phyloP scores from a whole-genome alignment of 2,888 invertebrate genomes.

The Elegia similella region DNA sequence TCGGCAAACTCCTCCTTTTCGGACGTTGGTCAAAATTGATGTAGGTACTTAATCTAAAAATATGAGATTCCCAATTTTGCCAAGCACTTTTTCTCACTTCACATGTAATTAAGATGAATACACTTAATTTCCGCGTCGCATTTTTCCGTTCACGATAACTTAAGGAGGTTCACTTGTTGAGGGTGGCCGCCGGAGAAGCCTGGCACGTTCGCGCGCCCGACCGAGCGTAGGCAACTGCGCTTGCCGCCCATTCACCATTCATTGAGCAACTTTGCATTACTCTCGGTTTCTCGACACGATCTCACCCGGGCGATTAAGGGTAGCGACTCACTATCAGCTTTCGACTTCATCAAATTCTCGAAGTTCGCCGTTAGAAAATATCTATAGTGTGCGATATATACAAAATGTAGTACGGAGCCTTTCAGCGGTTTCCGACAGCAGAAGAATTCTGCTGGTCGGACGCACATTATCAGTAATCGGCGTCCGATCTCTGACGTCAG shows the following conservation, averaged over 20 bases:
- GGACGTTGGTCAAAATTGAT: too few relatives aligned
- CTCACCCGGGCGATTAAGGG: conserved; percentile 32
- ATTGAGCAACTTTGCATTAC: conserved; percentile 55
- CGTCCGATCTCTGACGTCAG: too few relatives aligned
- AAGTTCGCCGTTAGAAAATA: too few relatives aligned
- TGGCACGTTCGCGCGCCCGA: conserved; percentile 73
- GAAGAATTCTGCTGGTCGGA: conserved; percentile 18
- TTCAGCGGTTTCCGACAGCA: too few relatives aligned
- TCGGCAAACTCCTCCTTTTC: too few relatives aligned
- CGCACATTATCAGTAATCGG: too few relatives aligned
- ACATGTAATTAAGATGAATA: background rate
- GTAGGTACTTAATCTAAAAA: too few relatives aligned
- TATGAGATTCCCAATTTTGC: too few relatives aligned
- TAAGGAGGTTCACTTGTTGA: conserved; percentile 46
- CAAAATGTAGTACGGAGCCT: too few relatives aligned
- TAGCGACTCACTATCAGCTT: too few relatives aligned
- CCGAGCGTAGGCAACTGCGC: conserved; percentile 76
- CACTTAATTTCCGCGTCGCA: conserved; percentile 4
- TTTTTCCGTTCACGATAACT: background rate
- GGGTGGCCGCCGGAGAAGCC: conserved; percentile 33
- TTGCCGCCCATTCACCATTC: conserved; percentile 58
- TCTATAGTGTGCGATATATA: too few relatives aligned
- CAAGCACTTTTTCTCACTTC: background rate
- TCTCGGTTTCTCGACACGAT: conserved; percentile 49
- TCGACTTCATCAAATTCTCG: too few relatives aligned